Evolutionary conservation across 2,888 invertebrate genomes (phyloP).

Genomic region (Rhamphomyia laevipes): DNA sequence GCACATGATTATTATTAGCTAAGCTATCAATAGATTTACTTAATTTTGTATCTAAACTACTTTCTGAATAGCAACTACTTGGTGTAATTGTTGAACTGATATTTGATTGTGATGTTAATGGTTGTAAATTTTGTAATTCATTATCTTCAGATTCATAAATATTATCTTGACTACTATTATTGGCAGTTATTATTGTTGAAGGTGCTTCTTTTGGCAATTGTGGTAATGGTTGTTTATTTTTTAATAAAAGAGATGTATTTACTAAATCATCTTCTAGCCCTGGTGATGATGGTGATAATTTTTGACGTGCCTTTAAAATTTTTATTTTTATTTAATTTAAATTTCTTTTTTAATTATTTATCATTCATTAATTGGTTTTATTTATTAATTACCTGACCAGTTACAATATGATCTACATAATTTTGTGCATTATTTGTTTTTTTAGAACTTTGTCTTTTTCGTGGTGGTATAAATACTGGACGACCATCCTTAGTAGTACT

Average conservation of each 20-base stretch:
- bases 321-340: not conserved
- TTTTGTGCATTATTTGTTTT: conserved; percentile 42
- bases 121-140: conserved; percentile 30
- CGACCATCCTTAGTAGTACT: conserved; percentile 27
- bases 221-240: conserved; percentile 39
- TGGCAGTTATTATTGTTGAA: conserved; percentile 17
- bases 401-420: conserved; percentile 52
- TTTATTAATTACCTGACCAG: conserved; percentile 41
- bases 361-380: no score
- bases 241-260: conserved; percentile 33
- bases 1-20: conserved; percentile 42
- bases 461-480: conserved; percentile 48
- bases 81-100: conserved; percentile 34
- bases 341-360: no score
- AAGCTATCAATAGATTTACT: conserved; percentile 38
- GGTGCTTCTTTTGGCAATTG: conserved; percentile 27
- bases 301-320: conserved; percentile 22
- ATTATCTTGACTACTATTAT: conserved; percentile 31
- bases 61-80: conserved; percentile 33
- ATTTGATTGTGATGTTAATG: not conserved
- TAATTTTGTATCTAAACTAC: conserved; percentile 33
- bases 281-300: conserved; percentile 33
- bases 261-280: conserved; percentile 33
- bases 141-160: conserved; percentile 40
- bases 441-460: conserved; percentile 44